A percentile compares a stretch with the other conserved stretches of the same genome.
These are phyloP conservation scores for Synergus umbraculus DNA, from an alignment of 2,888 invertebrate genomes.

Conservation along the genomic window DNA sequence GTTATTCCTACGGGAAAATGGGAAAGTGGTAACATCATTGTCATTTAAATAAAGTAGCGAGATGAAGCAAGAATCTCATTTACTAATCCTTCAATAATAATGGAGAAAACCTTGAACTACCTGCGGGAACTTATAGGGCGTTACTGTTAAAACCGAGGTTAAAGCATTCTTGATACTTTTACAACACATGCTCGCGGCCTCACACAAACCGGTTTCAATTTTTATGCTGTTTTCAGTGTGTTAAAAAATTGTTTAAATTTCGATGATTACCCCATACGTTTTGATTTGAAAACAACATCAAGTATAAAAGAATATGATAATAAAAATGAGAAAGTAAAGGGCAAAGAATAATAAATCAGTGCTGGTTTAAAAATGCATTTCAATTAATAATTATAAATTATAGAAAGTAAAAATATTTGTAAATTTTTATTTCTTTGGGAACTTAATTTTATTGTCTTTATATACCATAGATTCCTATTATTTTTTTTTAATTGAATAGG, in stretches of 20 bases:
- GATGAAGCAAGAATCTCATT: slow-evolving; percentile 19
- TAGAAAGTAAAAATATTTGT: no score
- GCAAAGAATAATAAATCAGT: no score
- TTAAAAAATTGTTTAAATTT: neutral
- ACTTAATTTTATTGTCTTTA: neutral
- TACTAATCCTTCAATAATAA: slow-evolving; percentile 37
- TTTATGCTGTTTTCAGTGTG: slow-evolving; percentile 4
- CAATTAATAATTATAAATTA: no score
- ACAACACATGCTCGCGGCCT: slow-evolving; percentile 13
- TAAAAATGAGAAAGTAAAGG: no score
- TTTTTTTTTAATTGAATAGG: neutral
- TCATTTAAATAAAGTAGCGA: slow-evolving; percentile 14
- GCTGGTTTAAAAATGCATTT: no score
- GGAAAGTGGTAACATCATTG: slow-evolving; percentile 28
- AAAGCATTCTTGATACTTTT: slow-evolving; percentile 29
- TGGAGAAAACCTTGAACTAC: slow-evolving; percentile 35
- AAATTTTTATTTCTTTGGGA: no score
- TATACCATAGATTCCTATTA: neutral
- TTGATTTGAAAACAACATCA: neutral
- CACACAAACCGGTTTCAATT: slow-evolving; percentile 12
- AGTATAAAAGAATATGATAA: neutral
- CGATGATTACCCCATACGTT: neutral
- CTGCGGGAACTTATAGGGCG: slow-evolving; percentile 20
- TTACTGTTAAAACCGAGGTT: slow-evolving; percentile 30
- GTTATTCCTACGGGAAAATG: neutral